These are phyloP conservation scores for Progne subis DNA, from an alignment of 2,113 vertebrate species.

Conservation along the genomic window DNA sequence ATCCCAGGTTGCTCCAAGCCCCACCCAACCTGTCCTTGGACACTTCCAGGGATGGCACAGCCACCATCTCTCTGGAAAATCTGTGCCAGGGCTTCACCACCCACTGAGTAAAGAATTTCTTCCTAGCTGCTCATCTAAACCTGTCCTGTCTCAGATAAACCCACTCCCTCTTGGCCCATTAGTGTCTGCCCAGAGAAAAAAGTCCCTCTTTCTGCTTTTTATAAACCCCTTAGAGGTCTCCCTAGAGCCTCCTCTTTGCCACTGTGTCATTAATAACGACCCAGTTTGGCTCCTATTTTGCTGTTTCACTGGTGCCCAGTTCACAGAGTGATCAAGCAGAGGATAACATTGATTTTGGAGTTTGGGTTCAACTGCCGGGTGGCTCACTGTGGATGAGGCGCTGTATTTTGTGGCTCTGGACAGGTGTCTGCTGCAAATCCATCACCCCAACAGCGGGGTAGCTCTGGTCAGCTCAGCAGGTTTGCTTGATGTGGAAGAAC, in stretches of 20 bases:
- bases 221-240: not conserved
- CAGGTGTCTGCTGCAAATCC: not conserved
- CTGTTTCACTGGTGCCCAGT: not conserved
- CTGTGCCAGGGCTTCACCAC: not conserved
- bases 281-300: not conserved
- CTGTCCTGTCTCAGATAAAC: not conserved
- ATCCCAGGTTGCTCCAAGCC: not conserved
- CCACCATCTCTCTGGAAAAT: not conserved
- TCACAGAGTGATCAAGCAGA: not conserved
- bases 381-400: not conserved
- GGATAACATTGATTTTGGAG: not conserved
- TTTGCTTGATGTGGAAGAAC: not conserved
- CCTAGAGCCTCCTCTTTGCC: not conserved
- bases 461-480: not conserved
- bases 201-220: not conserved
- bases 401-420: not conserved
- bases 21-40: accelerated
- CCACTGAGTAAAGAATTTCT: not conserved
- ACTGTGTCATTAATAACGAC: not conserved
- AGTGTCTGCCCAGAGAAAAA: not conserved
- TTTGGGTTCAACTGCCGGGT: not conserved
- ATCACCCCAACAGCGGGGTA: accelerated
- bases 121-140: not conserved
- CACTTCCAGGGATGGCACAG: not conserved
- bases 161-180: not conserved